Base-by-base conservation (phyloP, 2,888 invertebrate species). In the Drosophila limbata region DNA sequence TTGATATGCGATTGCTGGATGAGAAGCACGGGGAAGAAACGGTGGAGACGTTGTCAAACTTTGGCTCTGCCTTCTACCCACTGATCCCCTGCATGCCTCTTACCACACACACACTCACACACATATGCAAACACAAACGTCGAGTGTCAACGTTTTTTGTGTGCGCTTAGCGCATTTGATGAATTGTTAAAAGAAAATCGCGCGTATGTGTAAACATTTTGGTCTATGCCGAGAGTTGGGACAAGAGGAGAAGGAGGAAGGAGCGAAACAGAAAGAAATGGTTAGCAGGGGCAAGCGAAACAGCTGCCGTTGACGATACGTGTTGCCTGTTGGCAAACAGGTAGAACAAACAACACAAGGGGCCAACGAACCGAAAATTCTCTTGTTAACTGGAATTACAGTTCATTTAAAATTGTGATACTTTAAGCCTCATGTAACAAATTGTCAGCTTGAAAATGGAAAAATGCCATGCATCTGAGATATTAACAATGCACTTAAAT, bases 151-250 rank as follows among this genome's bases (percentile, higher is more conserved):
- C 85, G 75, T 85, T 88, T 84, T 86, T 72, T 82, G 81, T 74
- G 77, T 74, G 71, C 82, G 80, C 84, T 88, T 82, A 81, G 70
- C 77, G 77, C 79, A 77, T 81, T 90, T 89, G 90, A 89, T 89
- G 90, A 90, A 89, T 89, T 90, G 88, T 81, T 83, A 77, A 88
- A 82, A 81, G 87, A 81, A 84, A 88, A 79, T 80, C 80, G 84
- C 78, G 83, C 82, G 85, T 88, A 82, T 84, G 83, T 85, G 88
- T 88, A 84, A 86, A 83, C 81, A 87, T 73, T 69, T 72, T 79
- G 83, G 88, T 84, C 85, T 84, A 84, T 67, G 63, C 70, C 52
- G 50, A 28, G 48, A 48, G 60, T 53, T 39, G 48, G 47, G 45
- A 52, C 59, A 63, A 63, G 19, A 35, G 33, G 6, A 2, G 57